Evolutionary conservation across 2,113 vertebrate species (phyloP).

Genomic region (Takifugu flavidus): DNA sequence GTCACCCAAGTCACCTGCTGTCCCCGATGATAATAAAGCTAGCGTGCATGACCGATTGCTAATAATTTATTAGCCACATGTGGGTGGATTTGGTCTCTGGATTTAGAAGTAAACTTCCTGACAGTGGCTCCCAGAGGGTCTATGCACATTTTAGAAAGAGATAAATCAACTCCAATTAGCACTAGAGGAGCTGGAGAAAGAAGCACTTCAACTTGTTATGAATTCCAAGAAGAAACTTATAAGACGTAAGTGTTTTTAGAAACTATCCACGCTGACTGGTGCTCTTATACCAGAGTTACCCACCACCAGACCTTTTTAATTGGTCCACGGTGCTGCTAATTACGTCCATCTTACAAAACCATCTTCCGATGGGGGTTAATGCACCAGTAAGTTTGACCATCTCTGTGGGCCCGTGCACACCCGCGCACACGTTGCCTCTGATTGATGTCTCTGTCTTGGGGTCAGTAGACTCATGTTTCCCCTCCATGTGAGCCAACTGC

Average conservation of each 20-base stretch:
- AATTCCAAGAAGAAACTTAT: constrained; percentile 8
- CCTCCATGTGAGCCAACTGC: constrained; percentile 48
- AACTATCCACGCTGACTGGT: too few species aligned
- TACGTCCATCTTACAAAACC: constrained; percentile 8
- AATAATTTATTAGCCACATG: constrained; percentile 1
- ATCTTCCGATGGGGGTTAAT: constrained; percentile 7
- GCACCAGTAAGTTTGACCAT: constrained; percentile 17
- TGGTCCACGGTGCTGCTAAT: constrained; percentile 5
- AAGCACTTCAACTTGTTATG: constrained; percentile 9
- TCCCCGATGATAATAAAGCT: background rate
- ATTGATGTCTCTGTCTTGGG: constrained; percentile 59
- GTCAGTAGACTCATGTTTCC: constrained; percentile 59
- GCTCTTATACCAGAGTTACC: too few species aligned
- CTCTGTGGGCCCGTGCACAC: constrained; percentile 1
- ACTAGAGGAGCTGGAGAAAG: constrained; percentile 1
- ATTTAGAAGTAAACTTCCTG: background rate
- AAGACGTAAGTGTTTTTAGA: too few species aligned
- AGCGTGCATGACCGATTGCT: background rate
- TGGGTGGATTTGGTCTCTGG: background rate
- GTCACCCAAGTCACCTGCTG: background rate
- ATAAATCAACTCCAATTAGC: constrained; percentile 14
- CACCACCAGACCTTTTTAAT: constrained; percentile 5
- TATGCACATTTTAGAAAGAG: background rate
- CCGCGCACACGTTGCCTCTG: constrained; percentile 19
- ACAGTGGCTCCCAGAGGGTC: background rate